Evolutionary conservation across 2,797 vertebrate genomes (phyloP), one percentile per base, ranked within the genome.

Genomic region (Acanthis flammea): DNA sequence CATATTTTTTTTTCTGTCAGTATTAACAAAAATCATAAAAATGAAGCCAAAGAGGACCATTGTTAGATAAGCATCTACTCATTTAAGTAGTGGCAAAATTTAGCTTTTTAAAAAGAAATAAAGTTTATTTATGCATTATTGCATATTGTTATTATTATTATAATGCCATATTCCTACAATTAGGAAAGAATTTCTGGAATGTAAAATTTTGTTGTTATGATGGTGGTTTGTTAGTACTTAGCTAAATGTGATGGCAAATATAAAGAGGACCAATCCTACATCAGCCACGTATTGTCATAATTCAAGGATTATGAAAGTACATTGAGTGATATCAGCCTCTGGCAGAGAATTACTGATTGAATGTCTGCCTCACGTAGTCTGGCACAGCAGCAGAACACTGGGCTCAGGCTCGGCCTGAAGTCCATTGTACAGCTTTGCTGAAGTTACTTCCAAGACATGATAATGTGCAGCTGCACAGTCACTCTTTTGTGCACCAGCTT

Each of bases 371-470:
- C 66, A 37, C 15, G 10, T 9, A 42, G 17, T 72, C 15, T 54
- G 75, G 47, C 48, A 88, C 33, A 79, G 66, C 55, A 86, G 42
- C 35, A 82, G 72, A 94, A 55, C 48, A 37, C 23, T 33, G 54
- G 19, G 22, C n/a, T 65, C 35, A 72, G n/a, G 35, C 24, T 68
- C 3, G 0, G 11, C 30, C 31, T 27, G 2, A 79, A 75, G 55
- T 68, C 42, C 48, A 19, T 61, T 28, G 30, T 53, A 47, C 30
- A 73, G 4, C 25, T 71, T 28, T 62, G 48, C 68, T 70, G 65
- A 65, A 80, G 70, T 53, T 65, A 30, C 33, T 72, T 88, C n/a
- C 47, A 72, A 58, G 65, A 83, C 76, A 57, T 44, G 5, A 39
- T 44, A 66, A 77, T 18, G 37, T 17, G 21, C 63, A 65, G 47